Base-by-base conservation (phyloP, 37 sponge, comb jelly and placozoan species). In the Lycopodina hypogea region DNA sequence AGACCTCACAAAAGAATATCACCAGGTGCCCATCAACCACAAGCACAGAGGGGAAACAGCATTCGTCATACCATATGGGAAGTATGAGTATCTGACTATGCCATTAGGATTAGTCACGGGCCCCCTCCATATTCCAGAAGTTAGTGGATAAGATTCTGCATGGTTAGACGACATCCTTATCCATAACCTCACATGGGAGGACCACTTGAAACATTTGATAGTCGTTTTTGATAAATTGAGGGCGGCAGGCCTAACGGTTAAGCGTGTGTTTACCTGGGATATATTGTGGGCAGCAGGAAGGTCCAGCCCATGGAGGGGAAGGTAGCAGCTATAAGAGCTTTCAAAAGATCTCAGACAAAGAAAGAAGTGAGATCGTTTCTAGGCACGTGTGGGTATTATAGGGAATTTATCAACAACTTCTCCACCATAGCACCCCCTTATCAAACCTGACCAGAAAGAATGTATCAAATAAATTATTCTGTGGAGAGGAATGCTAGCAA, bases 41-140 rank as follows among this genome's bases (percentile, higher is more conserved):
- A 56, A 50, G 11, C 32, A 73, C 26, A 26, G 34, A 42, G 26
- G 21, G 30, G 52, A 73, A 33, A 73, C 52, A 30, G 56, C 55
- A 36, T 73, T 73, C 42, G 17, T 36, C 26, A 73, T 56, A 1
- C 52, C 52, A 17, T 24, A 73, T 73, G 74, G 74, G 23, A 45
- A 45, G 9, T 45, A 45, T 9, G 8, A 45, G 48, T 45, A 12
- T 9, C 26, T 30, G 33, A 23, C 14, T 24, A 73, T 73, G 74
- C 74, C 74, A 14, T 73, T 73, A 24, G 74, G 74, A 21, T 33
- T 58, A 14, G 26, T 26, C n/a, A 24, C 3, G 18, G 21, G 59
- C 59, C 23, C 59, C 59, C 6, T 21, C 59, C 15, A 15, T 24
- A 21, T 14, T 14, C 59, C 59, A 58, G 26, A 21, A 19, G 26